Evolutionary conservation across 2,888 invertebrate species (phyloP), one percentile per base, ranked within the genome.

Genomic region (Limnephilus lunatus): DNA sequence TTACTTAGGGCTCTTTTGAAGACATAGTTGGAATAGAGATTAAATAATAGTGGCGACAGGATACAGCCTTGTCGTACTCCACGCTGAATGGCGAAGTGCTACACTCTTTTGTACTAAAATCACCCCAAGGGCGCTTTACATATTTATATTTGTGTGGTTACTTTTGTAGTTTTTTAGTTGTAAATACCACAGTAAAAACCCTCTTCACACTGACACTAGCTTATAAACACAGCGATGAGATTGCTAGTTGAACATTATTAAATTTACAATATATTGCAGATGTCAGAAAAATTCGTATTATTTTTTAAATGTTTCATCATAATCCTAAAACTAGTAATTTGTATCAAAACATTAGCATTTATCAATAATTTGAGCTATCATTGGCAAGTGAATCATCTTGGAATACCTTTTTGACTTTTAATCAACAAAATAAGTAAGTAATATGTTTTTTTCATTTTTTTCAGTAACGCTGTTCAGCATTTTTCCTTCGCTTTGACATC

Each of bases 401-500:
- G 5, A 25, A 32, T 32, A 82, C 82, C 15, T 83, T 5, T 3
- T 19, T 35, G 30, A 32, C 31, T 83, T 32, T 4, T 9, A 35
- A 83, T 31, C 35, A 32, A 15, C 31, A 83, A 14, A 32, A 83
- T 83, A 2, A 83, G 7, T 32, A 32, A 30, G 7, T 32, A 32
- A 30, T 32, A 19, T 19, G 2, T 89, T 91, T 92, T 94, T 81
- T 90, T 94, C 94, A 94, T 92, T 94, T 92, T 94, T 97, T 97
- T 94, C 96, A 98, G 98, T 95, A 96, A 97, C 94, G 97, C 97
- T 93, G 98, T 99, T 92, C 99, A 99, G 95, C 98, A 99, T 94
- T 99, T 99, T 95, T 99, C 99, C 44, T 99, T 99, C 96, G 99
- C 99, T 90, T 96, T 99, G 94, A 99, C 99, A 39, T 99, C 98